Evolutionary conservation across 2,113 vertebrate genomes (phyloP), one percentile per base, ranked within the genome.

Genomic region (Bubo blakistoni): DNA sequence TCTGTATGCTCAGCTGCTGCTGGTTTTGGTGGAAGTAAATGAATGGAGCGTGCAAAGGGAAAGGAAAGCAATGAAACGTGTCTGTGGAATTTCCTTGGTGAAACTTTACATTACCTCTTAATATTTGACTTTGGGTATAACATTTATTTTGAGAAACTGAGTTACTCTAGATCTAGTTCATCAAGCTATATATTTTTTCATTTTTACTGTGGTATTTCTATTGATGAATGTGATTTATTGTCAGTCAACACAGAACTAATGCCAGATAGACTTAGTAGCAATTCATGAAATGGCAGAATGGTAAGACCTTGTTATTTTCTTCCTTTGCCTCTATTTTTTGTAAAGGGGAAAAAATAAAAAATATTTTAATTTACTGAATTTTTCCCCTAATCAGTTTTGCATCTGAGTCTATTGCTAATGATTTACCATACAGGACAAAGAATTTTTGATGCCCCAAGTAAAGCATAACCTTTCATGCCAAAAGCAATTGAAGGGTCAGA

Each of bases 401-500:
- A 69, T 55, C 81, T 51, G 24, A 81, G 32, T 62, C 57, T 96
- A 25, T 55, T 81, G 66, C 62, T 94, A 92, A 86, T 88, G 87
- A 94, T 92, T 86, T 81, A 30, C 91, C 38, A 58, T 7, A 49
- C 59, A 83, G 17, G 47, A 76, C 81, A 79, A 90, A 95, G 91
- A 90, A 74, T 62, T 90, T 85, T 78, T 76, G 74, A 70, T 77
- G 69, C 88, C 67, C 76, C 4, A 11, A 82, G 9, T 51, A 57
- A 38, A 73, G 63, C 72, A 73, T 77, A 82, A 83, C 74, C 92
- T 96, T 97, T 96, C 77, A 61, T 94, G 81, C 74, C 96, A 97
- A 96, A 98, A 98, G 97, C 97, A 94, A 98, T 97, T 97, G 98
- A 96, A 96, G 95, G 97, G 98, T 98, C 97, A 97, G 69, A 92